phyloP scores from a whole-genome alignment of 2,113 vertebrate species.

The Noturus placidus region DNA sequence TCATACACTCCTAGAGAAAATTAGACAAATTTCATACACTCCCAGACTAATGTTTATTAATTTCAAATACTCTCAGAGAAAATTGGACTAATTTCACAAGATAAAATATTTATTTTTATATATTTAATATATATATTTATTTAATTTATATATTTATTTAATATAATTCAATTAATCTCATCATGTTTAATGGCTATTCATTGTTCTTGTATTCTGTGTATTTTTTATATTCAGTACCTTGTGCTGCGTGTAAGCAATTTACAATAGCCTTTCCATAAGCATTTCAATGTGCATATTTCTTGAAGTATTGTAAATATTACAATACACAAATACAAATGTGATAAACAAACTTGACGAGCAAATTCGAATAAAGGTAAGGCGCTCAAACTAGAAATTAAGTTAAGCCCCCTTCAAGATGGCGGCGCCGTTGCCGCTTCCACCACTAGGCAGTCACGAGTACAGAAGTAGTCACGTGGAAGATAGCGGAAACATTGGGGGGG shows the following conservation, averaged over 20 bases:
- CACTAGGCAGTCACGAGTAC: background rate
- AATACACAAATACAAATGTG: too few relatives aligned
- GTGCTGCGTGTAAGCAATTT: background rate
- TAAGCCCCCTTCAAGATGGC: background rate
- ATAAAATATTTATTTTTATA: too few relatives aligned
- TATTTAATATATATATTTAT: too few relatives aligned
- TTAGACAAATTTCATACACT: background rate
- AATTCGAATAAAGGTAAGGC: background rate
- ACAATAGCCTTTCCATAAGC: background rate
- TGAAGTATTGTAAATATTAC: background rate
- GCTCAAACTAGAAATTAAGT: accelerated
- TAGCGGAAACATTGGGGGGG: conserved; percentile 10
- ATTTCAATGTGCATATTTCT: background rate
- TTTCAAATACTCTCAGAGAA: background rate
- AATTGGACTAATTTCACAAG: background rate
- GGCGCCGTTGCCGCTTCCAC: background rate
- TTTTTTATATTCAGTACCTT: background rate
- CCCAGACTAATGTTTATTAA: background rate
- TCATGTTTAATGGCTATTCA: background rate
- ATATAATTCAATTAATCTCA: background rate
- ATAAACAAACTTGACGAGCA: background rate
- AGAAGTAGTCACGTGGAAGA: background rate
- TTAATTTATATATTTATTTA: background rate
- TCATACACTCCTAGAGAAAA: background rate
- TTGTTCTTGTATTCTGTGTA: background rate